These are phyloP conservation scores for Tinamus major DNA, from an alignment of 2,797 vertebrate genomes.

Conservation along the genomic window DNA sequence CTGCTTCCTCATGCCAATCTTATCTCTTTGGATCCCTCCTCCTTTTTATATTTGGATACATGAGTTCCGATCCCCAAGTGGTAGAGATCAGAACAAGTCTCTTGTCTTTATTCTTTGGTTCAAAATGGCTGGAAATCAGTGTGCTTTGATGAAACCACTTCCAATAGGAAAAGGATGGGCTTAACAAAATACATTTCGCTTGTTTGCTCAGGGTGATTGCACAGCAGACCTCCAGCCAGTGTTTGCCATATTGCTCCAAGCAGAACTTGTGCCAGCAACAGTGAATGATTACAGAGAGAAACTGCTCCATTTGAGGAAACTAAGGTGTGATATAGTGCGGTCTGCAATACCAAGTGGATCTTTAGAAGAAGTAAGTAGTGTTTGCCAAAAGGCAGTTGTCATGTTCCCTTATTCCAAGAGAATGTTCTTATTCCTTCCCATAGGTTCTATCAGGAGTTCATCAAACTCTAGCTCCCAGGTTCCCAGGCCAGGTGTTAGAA, in stretches of 20 bases:
- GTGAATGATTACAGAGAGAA: slow-evolving; percentile 96
- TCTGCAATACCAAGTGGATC: slow-evolving; percentile 79
- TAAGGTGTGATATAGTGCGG: slow-evolving; percentile 91
- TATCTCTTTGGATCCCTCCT: neutral
- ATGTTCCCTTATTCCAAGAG: neutral
- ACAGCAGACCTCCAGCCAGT: slow-evolving; percentile 80
- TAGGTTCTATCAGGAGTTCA: neutral
- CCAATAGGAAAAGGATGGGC: neutral
- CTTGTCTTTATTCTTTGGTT: neutral
- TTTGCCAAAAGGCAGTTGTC: neutral
- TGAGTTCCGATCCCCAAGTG: neutral
- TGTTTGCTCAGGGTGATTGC: slow-evolving; percentile 81
- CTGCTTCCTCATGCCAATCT: neutral
- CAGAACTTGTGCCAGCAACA: slow-evolving; percentile 92
- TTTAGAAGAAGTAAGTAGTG: slow-evolving; percentile 86
- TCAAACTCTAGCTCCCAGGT: neutral
- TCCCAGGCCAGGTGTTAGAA: neutral
- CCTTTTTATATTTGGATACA: neutral
- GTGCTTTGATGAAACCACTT: neutral
- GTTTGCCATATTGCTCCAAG: slow-evolving; percentile 89
- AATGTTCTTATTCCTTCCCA: neutral
- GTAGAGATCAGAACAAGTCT: neutral
- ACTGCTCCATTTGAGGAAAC: slow-evolving; percentile 91
- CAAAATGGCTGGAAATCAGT: neutral
- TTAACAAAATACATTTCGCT: neutral